phyloP scores from a whole-genome alignment of 2,797 vertebrate genomes.

The Lophura swinhoii region DNA sequence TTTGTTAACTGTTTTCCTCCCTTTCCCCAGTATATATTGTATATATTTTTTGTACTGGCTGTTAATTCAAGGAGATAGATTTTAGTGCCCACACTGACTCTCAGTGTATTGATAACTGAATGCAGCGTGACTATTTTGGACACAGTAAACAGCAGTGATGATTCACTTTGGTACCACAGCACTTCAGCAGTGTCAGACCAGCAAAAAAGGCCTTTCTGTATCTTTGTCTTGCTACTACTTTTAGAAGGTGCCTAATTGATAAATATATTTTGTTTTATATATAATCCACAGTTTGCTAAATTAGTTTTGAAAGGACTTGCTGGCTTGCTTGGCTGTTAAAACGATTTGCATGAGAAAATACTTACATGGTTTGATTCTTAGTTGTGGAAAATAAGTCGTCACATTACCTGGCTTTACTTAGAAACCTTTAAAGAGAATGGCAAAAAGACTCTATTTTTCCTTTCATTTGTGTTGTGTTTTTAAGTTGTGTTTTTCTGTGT shows the following conservation, averaged over 20 bases:
- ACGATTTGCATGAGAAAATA: not conserved
- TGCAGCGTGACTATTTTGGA: conserved; percentile 5
- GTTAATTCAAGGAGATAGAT: conserved; percentile 57
- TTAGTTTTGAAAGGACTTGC: not conserved
- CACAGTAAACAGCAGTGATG: not conserved
- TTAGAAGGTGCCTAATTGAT: conserved; percentile 11
- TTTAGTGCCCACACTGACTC: conserved; percentile 40
- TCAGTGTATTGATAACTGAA: not conserved
- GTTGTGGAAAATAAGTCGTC: conserved; percentile 31
- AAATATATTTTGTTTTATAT: conserved; percentile 20
- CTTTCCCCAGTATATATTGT: not conserved
- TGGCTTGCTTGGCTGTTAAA: not conserved
- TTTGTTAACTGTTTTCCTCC: not conserved
- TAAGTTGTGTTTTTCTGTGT: conserved; percentile 54
- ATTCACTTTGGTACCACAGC: not conserved
- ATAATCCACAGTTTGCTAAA: not conserved
- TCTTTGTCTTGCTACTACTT: not conserved
- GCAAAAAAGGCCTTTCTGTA: not conserved
- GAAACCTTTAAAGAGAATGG: conserved; percentile 32
- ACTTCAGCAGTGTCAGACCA: not conserved
- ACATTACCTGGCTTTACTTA: conserved; percentile 33
- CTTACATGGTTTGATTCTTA: conserved; percentile 8
- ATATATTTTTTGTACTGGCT: not conserved
- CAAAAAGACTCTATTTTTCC: conserved; percentile 22
- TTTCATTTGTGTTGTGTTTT: not conserved